Evolutionary conservation across 2,888 invertebrate genomes (phyloP), one percentile per base, ranked within the genome.

Genomic region (Hipparchia sbordonii): DNA sequence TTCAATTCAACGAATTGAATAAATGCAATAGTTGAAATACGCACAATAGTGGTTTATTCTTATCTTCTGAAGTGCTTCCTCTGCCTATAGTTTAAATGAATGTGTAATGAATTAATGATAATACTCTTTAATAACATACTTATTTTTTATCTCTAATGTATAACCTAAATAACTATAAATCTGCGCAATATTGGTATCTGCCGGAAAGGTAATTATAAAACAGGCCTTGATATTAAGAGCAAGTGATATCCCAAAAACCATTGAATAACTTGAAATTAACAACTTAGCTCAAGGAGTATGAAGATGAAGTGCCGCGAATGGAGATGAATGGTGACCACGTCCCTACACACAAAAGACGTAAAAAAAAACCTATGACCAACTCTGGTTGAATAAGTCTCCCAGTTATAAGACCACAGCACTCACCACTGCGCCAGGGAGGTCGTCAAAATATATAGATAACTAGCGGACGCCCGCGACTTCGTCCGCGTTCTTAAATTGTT

Each of bases 1-100:
- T 57, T 7, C 57, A 23, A 23, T 57, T 39, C 60, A 60, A 57
- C 57, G 13, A 57, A 57, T 61, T 12, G 39, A 45, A 60, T 60
- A 62, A 46, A 2, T 62, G 46, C 7, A 10, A 62, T 46, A 13
- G 13, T 46, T 62, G 46, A 12, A 62, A 62, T n/a, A 62, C 13
- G 13, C 46, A 62, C 13, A 46, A 62, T 13, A 13, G 7, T 62
- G 39, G 13, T 46, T 7, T 62, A 62, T 39, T 6, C 62, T 62
- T 62, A 62, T 62, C 46, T 46, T 8, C 4, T 62, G 8, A 9
- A 48, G 2, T 62, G 46, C 48, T 46, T 62, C 62, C 62, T 46
- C 9, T 62, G 13, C 13, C 13, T 13, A 62, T 62, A 62, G 46
- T 8, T 48, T 8, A 46, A n/a, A 39, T 13, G 39, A 39, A 60